Percentiles rank a stretch among this genome's conserved stretches.
Conservation (phyloP, 1,140 invertebrate genomes). For the Lepidurus couesii region DNA sequence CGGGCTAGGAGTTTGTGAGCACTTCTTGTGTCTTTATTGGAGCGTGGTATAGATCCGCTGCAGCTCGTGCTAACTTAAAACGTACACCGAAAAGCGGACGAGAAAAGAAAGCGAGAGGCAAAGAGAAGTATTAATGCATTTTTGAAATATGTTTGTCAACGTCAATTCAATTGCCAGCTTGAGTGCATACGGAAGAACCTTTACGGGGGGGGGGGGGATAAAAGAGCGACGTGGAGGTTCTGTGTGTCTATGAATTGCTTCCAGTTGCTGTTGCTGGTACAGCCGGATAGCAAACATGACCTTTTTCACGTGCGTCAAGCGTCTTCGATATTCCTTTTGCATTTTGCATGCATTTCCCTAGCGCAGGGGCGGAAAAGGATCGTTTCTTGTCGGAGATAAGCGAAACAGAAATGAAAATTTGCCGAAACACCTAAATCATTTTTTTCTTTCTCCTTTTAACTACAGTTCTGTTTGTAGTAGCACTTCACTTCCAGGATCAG, state of each 20-base stretch:
- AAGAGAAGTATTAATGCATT: slow-evolving; percentile 12
- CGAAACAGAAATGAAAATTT: neutral
- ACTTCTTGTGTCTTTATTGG: neutral
- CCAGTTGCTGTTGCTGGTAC: neutral
- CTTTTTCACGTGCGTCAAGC: neutral
- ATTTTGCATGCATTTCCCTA: neutral
- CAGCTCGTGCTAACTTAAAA: slow-evolving; percentile 11
- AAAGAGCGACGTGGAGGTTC: neutral
- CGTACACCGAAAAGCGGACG: neutral
- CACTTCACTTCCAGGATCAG: too few species aligned
- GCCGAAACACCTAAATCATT: neutral
- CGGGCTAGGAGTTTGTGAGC: neutral
- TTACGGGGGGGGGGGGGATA: neutral
- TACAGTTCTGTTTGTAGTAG: too few species aligned
- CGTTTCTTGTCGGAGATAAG: neutral
- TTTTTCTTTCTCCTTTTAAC: too few species aligned
- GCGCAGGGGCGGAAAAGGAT: neutral
- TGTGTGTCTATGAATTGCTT: neutral
- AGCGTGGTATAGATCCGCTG: slow-evolving; percentile 18
- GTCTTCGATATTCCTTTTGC: neutral
- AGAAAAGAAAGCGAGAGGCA: neutral
- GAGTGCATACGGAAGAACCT: neutral
- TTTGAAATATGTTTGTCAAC: neutral
- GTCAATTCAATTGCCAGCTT: neutral
- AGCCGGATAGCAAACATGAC: neutral